Percentiles rank a stretch among this genome's conserved stretches.
Conservation (phyloP, 1,140 invertebrate species). For the Maconellicoccus hirsutus region DNA sequence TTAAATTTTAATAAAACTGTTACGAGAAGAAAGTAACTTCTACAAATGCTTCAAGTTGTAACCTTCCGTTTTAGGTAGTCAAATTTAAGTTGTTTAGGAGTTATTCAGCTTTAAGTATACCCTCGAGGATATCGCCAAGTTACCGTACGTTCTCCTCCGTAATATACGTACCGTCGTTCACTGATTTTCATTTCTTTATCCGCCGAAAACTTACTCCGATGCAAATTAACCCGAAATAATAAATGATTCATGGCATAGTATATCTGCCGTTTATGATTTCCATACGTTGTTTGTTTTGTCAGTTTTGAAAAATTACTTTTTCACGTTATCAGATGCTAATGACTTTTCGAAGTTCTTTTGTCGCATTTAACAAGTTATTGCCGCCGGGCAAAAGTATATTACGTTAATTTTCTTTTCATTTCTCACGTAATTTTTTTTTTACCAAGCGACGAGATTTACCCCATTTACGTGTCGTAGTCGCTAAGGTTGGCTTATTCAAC, state of each 20-base stretch:
- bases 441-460: no score
- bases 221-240: slow-evolving; percentile 5
- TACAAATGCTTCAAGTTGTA: neutral
- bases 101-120: slow-evolving; percentile 9
- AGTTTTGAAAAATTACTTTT: slow-evolving; percentile 10
- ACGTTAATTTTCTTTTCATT: neutral
- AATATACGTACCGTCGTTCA: neutral
- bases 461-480: no score
- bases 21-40: neutral
- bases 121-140: neutral
- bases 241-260: neutral
- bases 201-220: neutral
- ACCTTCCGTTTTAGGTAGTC: slow-evolving; percentile 7
- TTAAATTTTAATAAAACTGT: slow-evolving; percentile 4
- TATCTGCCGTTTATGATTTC: slow-evolving; percentile 8
- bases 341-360: neutral
- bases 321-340: neutral
- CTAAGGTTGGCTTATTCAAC: no score
- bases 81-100: slow-evolving; percentile 9
- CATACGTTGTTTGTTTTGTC: slow-evolving; percentile 1
- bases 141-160: neutral
- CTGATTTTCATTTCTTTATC: neutral
- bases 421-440: neutral
- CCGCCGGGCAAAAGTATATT: neutral
- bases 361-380: neutral